Evolutionary conservation across 92 coral and sea anemone species (phyloP), one percentile per base, ranked within the genome.

Genomic region (Montipora capitata): DNA sequence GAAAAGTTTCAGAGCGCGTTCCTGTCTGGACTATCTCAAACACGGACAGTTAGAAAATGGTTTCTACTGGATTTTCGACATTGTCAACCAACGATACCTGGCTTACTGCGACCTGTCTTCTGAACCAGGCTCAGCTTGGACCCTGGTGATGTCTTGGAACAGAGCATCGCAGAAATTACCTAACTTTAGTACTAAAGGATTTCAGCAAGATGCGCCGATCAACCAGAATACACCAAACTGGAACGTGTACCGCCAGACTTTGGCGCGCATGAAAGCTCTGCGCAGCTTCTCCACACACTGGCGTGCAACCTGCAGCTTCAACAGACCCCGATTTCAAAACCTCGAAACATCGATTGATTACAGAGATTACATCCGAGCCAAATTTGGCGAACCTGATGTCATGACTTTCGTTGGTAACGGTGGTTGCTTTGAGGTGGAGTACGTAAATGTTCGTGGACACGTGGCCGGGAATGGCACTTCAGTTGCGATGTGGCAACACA

Each of bases 41-140:
- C 81, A 73, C 20, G 77, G 92, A 2, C 8, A 66, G 40, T 49
- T 44, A 5, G 59, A 64, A 20, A 62, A 48, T 20, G 94, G 80
- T 38, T 69, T 62, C 18, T 90, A 72, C 67, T 42, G 78, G 52
- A 70, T 85, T 4, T 62, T 49, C 38, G 90, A 85, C 52, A 18
- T 35, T 4, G 27, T 48, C 10, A 72, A 56, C n/a, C 14, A 17
- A 15, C 59, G 61, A 7, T 90, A 90, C 88, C 38, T 64, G 49
- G 88, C 88, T 14, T 72, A 10, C 13, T 88, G 92, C 18, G 92
- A 88, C 64, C 65, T 88, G 41, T 74, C 82, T 1, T 74, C 88
- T 8, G 92, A 88, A 18, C 88, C 92, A 5, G 83, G 83, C 2
- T 66, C 92, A 15, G 88, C 92, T 4, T 88, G 88, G 88, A 88